Evolutionary conservation across 92 coral and sea anemone species (phyloP).

Genomic region (Porites rus): DNA sequence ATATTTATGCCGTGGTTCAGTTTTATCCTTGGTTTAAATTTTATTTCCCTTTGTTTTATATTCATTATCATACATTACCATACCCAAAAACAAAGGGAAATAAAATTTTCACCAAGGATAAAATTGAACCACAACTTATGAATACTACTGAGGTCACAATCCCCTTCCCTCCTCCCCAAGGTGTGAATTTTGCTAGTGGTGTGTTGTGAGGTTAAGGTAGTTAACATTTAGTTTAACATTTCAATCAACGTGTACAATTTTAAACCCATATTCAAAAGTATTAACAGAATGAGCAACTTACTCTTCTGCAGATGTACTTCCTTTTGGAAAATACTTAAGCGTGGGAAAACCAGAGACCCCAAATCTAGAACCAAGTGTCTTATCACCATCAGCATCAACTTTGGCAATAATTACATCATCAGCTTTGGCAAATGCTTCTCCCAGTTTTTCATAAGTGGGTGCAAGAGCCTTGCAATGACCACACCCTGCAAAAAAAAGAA

Average conservation of each 20-base stretch:
- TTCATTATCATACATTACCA: no score
- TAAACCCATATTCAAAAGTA: not conserved
- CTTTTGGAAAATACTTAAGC: conserved; percentile 82
- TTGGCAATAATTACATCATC: conserved; percentile 81
- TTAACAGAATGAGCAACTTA: conserved; percentile 41
- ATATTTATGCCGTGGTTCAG: no score
- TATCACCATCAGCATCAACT: conserved; percentile 86
- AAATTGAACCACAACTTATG: no score
- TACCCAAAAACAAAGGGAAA: no score
- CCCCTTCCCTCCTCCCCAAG: no score
- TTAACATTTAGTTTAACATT: no score
- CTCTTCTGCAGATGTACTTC: conserved; percentile 87
- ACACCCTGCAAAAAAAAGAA: conserved; percentile 67
- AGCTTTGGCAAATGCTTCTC: conserved; percentile 77
- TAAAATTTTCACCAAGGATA: no score
- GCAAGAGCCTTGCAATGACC: conserved; percentile 90
- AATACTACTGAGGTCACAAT: no score
- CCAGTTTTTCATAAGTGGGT: conserved; percentile 84
- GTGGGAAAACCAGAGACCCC: conserved; percentile 85
- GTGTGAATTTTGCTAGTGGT: no score
- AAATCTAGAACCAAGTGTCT: conserved; percentile 66
- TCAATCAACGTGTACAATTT: not conserved
- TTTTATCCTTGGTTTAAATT: no score
- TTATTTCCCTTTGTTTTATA: no score
- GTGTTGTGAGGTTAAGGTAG: no score